These are phyloP conservation scores for Chouioia cunea DNA, from an alignment of 2,888 invertebrate species.

Conservation along the genomic window DNA sequence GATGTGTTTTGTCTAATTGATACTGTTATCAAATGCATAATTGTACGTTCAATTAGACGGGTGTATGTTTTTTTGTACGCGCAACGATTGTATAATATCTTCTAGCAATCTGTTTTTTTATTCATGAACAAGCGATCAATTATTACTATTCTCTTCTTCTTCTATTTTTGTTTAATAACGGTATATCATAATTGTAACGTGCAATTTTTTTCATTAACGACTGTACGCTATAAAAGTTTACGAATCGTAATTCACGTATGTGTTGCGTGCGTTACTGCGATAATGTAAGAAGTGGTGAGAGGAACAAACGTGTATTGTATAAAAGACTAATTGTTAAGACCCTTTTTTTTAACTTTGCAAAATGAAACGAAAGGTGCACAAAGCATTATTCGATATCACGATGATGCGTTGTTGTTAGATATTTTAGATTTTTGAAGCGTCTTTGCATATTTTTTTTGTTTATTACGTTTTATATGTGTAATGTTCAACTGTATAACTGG, in stretches of 20 bases:
- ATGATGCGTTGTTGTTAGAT: constrained; percentile 44
- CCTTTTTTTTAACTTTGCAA: neutral
- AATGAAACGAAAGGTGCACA: constrained; percentile 33
- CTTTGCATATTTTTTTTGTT: constrained; percentile 45
- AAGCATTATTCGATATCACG: constrained; percentile 18
- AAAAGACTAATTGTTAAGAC: constrained; percentile 26
- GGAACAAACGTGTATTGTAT: constrained; percentile 3
- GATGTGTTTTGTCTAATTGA: neutral
- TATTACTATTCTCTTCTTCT: neutral
- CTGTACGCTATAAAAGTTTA: constrained; percentile 9
- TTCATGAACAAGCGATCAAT: constrained; percentile 12
- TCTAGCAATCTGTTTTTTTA: constrained; percentile 27
- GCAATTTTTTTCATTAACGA: constrained; percentile 7
- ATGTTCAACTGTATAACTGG: constrained; percentile 32
- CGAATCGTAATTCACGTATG: neutral
- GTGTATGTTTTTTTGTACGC: constrained; percentile 27
- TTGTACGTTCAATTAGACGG: neutral
- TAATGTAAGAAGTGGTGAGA: neutral
- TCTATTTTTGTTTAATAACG: constrained; percentile 29
- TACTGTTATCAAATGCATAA: too few species aligned
- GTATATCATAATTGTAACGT: constrained; percentile 11
- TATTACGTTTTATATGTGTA: constrained; percentile 38
- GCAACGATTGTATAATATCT: constrained; percentile 39
- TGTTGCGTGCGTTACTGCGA: neutral
- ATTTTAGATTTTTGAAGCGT: constrained; percentile 38